These are phyloP conservation scores for Sebastes trivittatus DNA, from an alignment of 2,797 vertebrate genomes.

Conservation along the genomic window DNA sequence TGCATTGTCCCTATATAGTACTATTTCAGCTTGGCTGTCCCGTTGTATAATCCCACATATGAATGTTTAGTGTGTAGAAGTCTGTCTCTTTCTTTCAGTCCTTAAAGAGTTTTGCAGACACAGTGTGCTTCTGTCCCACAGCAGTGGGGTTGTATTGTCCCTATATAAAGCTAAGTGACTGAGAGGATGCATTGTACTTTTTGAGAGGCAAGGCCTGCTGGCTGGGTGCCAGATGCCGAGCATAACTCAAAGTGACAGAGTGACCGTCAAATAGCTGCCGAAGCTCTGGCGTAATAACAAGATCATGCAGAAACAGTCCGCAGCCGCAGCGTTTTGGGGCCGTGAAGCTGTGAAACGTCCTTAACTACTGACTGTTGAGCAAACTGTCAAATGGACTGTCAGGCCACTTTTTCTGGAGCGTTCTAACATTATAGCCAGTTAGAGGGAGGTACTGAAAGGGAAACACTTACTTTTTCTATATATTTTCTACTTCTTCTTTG, in stretches of 20 bases:
- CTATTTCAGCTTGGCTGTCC: not conserved
- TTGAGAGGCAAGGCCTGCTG: conserved; percentile 63
- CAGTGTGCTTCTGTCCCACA: not conserved
- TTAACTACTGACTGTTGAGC: conserved; percentile 16
- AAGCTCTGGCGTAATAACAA: conserved; percentile 64
- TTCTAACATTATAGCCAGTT: not conserved
- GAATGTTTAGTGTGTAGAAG: not conserved
- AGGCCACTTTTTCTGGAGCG: not conserved
- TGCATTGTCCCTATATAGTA: conserved; percentile 28
- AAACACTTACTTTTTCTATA: not conserved
- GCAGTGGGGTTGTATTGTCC: conserved; percentile 21
- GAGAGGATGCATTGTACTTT: conserved; percentile 62
- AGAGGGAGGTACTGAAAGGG: not conserved
- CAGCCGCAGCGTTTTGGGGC: conserved; percentile 12
- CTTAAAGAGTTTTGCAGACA: not conserved
- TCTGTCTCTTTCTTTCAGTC: not conserved
- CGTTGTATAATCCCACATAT: not conserved
- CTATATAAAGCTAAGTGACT: conserved; percentile 52
- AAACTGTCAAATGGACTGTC: conserved; percentile 1
- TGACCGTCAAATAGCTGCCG: conserved; percentile 70
- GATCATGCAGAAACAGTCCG: conserved; percentile 50
- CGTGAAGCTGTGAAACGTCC: conserved; percentile 38
- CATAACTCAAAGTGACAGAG: conserved; percentile 77
- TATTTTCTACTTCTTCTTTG: not conserved
- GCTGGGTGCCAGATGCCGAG: conserved; percentile 66